A percentile compares a stretch with the other conserved stretches of the same genome.
Conservation (phyloP, 2,113 vertebrate genomes). For the Xenopus laevis region DNA sequence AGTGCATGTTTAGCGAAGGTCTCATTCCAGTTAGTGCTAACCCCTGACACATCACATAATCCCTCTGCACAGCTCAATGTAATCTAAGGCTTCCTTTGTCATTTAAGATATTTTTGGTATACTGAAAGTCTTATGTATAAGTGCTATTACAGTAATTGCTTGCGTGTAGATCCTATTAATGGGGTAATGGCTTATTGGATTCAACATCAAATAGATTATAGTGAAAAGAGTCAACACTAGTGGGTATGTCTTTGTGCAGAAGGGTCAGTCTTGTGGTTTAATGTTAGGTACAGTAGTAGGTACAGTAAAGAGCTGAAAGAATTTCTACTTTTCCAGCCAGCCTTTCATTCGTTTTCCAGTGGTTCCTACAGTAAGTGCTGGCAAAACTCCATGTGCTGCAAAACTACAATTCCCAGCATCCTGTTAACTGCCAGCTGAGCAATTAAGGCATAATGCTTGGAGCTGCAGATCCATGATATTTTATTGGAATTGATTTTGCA, state of each 20-base stretch:
- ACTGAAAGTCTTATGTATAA: constrained; percentile 10
- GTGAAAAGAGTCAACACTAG: neutral
- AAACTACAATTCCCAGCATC: too few relatives aligned
- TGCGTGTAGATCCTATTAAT: constrained; percentile 6
- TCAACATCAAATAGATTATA: constrained; percentile 23
- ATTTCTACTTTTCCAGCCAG: too few relatives aligned
- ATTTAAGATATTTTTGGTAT: constrained; percentile 18
- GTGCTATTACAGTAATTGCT: constrained; percentile 16
- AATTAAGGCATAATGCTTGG: too few relatives aligned
- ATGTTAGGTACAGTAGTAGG: too few relatives aligned
- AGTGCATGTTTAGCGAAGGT: neutral
- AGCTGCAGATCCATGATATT: too few relatives aligned
- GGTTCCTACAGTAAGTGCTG: too few relatives aligned
- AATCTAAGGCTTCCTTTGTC: constrained; percentile 8
- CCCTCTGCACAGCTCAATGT: neutral
- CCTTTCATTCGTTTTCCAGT: too few relatives aligned
- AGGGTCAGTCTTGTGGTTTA: too few relatives aligned
- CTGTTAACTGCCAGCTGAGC: too few relatives aligned
- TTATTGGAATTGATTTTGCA: too few relatives aligned
- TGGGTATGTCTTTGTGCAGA: neutral
- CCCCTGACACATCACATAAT: constrained; percentile 10
- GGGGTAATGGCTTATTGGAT: neutral
- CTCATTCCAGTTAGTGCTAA: neutral
- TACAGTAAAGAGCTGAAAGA: too few relatives aligned
- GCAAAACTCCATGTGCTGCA: too few relatives aligned